These are phyloP conservation scores for Umimayanthus kanabou DNA, from an alignment of 92 coral and sea anemone genomes.

Conservation along the genomic window DNA sequence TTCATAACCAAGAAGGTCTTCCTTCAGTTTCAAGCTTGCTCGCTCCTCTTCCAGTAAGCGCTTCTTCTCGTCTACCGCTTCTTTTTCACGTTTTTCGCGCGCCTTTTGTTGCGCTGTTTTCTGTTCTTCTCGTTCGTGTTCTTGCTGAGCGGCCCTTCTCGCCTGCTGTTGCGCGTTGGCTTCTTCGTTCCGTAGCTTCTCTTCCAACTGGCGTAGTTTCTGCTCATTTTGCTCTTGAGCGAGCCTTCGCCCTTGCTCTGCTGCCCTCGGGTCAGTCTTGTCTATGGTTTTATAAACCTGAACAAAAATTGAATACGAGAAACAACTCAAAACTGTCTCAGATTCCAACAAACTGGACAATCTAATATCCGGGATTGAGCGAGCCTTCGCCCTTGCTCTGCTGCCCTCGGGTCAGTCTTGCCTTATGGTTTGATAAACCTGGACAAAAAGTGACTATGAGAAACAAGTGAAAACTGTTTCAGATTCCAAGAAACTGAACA, in stretches of 20 bases:
- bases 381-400: no score
- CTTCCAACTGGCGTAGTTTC: conserved; percentile 40
- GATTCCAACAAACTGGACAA: no score
- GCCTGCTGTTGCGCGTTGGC: neutral
- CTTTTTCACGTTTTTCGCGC: conserved; percentile 17
- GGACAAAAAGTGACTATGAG: no score
- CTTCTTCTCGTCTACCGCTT: conserved; percentile 25
- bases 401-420: no score
- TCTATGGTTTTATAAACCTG: conserved; percentile 53
- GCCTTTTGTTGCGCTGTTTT: conserved; percentile 44
- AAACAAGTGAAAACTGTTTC: no score
- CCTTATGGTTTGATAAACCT: no score
- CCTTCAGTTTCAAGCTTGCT: conserved; percentile 31
- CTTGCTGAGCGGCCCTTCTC: conserved; percentile 7
- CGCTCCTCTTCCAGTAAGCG: neutral
- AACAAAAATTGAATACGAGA: no score
- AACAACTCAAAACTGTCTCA: no score
- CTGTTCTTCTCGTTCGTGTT: conserved; percentile 14
- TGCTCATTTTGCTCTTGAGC: conserved; percentile 58
- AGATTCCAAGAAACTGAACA: no score
- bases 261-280: conserved; percentile 55
- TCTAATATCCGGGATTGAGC: no score
- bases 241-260: conserved; percentile 39
- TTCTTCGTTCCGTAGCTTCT: conserved; percentile 22
- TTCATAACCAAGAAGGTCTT: conserved; percentile 50